Evolutionary conservation across 2,888 invertebrate species (phyloP).

Genomic region (Tholera decimalis): DNA sequence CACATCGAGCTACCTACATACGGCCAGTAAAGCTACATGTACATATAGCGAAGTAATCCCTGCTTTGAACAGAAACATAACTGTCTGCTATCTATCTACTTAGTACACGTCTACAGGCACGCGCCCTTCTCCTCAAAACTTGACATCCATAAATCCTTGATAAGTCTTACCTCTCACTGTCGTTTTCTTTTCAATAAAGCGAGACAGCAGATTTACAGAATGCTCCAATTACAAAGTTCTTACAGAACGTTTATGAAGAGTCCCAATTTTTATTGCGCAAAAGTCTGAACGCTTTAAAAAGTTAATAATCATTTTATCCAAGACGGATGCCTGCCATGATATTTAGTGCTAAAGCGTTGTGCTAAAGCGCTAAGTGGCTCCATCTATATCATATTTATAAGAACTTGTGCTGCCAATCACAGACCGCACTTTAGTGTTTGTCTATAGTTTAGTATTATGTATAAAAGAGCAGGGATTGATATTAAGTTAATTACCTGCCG

Average conservation of each 20-base stretch:
- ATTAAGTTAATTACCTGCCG: slow-evolving; percentile 90
- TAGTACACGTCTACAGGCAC: slow-evolving; percentile 7
- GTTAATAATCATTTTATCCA: slow-evolving; percentile 35
- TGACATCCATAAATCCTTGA: slow-evolving; percentile 61
- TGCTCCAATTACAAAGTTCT: slow-evolving; percentile 55
- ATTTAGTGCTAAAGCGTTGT: slow-evolving; percentile 21
- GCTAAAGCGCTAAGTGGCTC: slow-evolving; percentile 23
- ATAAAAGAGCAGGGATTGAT: slow-evolving; percentile 83
- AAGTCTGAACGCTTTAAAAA: slow-evolving; percentile 37
- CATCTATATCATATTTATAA: slow-evolving; percentile 31
- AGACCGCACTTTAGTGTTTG: slow-evolving; percentile 49
- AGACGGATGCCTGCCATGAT: slow-evolving; percentile 25
- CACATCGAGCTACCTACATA: neutral
- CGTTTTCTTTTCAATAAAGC: slow-evolving; percentile 55
- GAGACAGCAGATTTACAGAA: slow-evolving; percentile 52
- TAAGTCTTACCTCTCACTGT: slow-evolving; percentile 62
- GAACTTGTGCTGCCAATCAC: slow-evolving; percentile 52
- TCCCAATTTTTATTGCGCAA: slow-evolving; percentile 49
- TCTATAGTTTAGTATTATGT: slow-evolving; percentile 70
- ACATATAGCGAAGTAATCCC: slow-evolving; percentile 28
- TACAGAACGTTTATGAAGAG: slow-evolving; percentile 37
- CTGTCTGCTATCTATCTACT: slow-evolving; percentile 17
- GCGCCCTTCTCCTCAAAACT: slow-evolving; percentile 51
- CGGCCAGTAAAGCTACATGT: slow-evolving; percentile 4
- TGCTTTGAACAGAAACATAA: slow-evolving; percentile 33